These are phyloP conservation scores for Nymphalis io DNA, from an alignment of 1,140 invertebrate species.

Conservation along the genomic window DNA sequence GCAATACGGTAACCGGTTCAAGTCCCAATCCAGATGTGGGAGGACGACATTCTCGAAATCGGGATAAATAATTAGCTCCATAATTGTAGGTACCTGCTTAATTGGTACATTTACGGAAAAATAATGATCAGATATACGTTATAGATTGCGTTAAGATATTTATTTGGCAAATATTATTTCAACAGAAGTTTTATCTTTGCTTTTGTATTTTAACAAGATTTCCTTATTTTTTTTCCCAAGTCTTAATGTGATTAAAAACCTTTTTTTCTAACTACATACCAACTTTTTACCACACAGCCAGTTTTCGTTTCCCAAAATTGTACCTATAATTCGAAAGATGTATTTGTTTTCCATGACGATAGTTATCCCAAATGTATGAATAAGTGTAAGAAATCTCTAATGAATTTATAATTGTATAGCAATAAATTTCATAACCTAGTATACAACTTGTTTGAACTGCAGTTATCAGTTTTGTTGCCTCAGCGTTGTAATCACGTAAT, in stretches of 20 bases:
- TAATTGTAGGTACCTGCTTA: constrained; percentile 41
- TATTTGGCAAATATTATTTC: neutral
- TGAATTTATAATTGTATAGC: neutral
- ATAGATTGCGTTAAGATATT: neutral
- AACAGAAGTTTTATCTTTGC: no score
- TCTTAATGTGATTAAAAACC: no score
- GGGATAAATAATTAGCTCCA: constrained; percentile 45
- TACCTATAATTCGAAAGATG: no score
- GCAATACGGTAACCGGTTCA: constrained; percentile 51
- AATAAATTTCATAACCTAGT: constrained; percentile 3
- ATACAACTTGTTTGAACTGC: constrained; percentile 8
- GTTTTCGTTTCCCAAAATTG: no score
- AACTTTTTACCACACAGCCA: no score
- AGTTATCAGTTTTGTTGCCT: constrained; percentile 11
- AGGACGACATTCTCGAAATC: constrained; percentile 61
- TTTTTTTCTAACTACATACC: no score
- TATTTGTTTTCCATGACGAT: no score
- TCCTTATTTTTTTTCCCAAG: no score
- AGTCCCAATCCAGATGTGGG: constrained; percentile 50
- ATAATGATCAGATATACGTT: neutral
- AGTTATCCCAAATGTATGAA: neutral
- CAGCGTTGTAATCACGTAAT: constrained; percentile 10
- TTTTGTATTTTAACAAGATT: no score
- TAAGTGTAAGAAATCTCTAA: neutral
- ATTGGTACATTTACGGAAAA: constrained; percentile 10